Conservation (phyloP, 2,888 invertebrate genomes). For the Atethmia centrago region DNA sequence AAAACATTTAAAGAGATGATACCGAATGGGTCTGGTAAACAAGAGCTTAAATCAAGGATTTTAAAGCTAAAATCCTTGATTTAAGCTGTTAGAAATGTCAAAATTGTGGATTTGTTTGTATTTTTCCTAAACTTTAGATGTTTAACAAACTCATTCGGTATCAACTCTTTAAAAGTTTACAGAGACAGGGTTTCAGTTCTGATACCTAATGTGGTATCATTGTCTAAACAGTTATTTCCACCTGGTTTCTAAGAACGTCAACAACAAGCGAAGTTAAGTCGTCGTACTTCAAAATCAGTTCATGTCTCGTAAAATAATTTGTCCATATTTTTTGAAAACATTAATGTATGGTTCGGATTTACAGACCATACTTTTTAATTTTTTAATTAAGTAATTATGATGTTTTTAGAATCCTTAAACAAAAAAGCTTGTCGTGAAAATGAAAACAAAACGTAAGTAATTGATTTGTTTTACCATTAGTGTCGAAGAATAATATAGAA, state of each 20-base stretch:
- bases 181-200: too few species aligned
- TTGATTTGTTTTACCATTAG: neutral
- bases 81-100: too few species aligned
- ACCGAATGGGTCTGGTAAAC: neutral
- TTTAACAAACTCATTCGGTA: too few species aligned
- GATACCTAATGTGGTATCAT: too few species aligned
- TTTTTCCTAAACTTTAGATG: too few species aligned
- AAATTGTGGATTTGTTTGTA: too few species aligned
- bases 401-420: neutral
- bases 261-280: neutral
- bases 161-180: too few species aligned
- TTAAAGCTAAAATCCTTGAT: too few species aligned
- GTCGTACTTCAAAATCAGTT: constrained; percentile 1
- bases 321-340: neutral
- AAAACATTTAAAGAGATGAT: neutral
- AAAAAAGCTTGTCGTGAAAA: neutral
- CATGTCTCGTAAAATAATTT: neutral
- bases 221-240: too few species aligned
- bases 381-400: too few species aligned
- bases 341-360: neutral
- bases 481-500: neutral
- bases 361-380: too few species aligned
- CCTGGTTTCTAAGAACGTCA: neutral
- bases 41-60: too few species aligned
- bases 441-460: neutral